Evolutionary conservation across 2,888 invertebrate species (phyloP), one percentile per base, ranked within the genome.

Genomic region (Eretmocerus hayati): DNA sequence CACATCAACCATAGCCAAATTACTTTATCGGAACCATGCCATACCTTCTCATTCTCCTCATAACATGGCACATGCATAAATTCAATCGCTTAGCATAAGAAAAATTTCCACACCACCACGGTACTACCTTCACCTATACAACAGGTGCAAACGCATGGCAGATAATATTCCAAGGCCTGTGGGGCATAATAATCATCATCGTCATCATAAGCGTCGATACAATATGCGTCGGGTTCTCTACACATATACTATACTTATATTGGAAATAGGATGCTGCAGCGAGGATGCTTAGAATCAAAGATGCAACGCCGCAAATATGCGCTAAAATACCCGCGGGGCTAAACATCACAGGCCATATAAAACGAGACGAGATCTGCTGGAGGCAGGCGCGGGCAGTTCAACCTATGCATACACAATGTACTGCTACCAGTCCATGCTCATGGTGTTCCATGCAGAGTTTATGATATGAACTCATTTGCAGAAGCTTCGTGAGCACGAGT

Each of bases 341-440:
- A n/a, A n/a, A 63, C 58, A 47, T 47, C 52, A 41, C 42, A n/a
- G n/a, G n/a, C n/a, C n/a, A n/a, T n/a, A n/a, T n/a, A n/a, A n/a
- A n/a, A n/a, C n/a, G n/a, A n/a, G n/a, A n/a, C n/a, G n/a, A n/a
- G n/a, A n/a, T n/a, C n/a, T n/a, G 45, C 33, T 35, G 42, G 32
- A 33, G 53, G 47, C 50, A 52, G 51, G 55, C 56, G 50, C 59
- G 66, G 66, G 26, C 26, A 11, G 26, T 11, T 26, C 66, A 67
- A 65, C 62, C 69, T 69, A 69, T 70, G 69, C 69, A 69, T 70
- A 70, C 69, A 67, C 62, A 70, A 66, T 69, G 60, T 62, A 59
- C 26, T 6, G 64, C 67, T 66, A 67, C 67, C 65, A 66, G 55
- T 56, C 56, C 54, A 36, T 13, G 30, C 56, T 55, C 56, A 50